Evolutionary conservation across 2,888 invertebrate genomes (phyloP).

Genomic region (Hypomecis atomaria): DNA sequence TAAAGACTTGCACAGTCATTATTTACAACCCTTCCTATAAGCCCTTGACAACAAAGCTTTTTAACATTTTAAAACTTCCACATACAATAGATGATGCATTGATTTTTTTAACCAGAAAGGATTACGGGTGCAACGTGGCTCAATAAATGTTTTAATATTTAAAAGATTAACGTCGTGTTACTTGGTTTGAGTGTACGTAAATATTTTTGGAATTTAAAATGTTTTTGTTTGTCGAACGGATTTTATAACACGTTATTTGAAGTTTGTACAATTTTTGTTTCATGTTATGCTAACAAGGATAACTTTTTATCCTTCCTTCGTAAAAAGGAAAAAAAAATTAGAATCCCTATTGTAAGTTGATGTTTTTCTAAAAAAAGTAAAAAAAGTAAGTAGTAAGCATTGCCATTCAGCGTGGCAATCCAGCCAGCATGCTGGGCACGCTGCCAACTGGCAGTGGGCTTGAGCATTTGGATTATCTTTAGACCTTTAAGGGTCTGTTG

Average conservation of each 20-base stretch:
- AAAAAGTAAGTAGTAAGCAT: too few species aligned
- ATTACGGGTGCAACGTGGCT: conserved; percentile 64
- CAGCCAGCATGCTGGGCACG: too few species aligned
- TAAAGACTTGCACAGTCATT: conserved; percentile 80
- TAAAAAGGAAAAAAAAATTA: too few species aligned
- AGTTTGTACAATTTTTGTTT: neutral
- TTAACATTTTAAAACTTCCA: conserved; percentile 81
- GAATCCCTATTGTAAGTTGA: too few species aligned
- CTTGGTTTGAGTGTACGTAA: conserved; percentile 49
- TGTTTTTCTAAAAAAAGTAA: too few species aligned
- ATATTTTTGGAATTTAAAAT: conserved; percentile 53
- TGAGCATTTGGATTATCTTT: too few species aligned
- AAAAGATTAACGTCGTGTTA: conserved; percentile 82
- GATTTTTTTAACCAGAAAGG: conserved; percentile 66
- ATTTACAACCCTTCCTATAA: conserved; percentile 82
- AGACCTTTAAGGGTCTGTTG: too few species aligned
- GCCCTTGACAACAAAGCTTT: conserved; percentile 82
- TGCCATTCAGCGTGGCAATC: too few species aligned
- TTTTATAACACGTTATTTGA: conserved; percentile 39
- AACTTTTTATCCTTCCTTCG: too few species aligned
- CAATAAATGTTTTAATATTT: conserved; percentile 83
- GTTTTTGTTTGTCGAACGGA: conserved; percentile 62
- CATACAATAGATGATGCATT: conserved; percentile 75
- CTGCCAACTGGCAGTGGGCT: too few species aligned
- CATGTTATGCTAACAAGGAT: too few species aligned